phyloP scores from a whole-genome alignment of 2,888 invertebrate species.

The Deroplatys truncata region DNA sequence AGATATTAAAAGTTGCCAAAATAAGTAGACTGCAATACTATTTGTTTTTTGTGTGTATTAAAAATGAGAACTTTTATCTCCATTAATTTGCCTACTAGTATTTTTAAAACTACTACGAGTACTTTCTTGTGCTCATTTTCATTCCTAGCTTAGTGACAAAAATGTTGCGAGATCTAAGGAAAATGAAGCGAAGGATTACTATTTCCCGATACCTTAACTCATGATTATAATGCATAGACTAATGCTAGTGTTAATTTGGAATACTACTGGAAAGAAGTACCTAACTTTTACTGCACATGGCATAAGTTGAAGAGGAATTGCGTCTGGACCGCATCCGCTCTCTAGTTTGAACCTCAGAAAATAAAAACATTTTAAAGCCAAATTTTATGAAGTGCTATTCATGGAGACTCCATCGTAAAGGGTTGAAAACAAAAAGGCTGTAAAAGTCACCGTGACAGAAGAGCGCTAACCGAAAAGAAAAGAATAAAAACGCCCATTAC shows the following conservation, averaged over 20 bases:
- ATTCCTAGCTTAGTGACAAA: no score
- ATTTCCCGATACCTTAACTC: no score
- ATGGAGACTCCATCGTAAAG: neutral
- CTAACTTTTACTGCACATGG: neutral
- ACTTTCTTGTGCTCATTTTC: no score
- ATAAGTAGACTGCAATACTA: no score
- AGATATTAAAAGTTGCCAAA: no score
- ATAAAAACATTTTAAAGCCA: neutral
- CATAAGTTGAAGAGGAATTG: neutral
- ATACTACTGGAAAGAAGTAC: neutral
- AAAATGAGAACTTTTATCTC: no score
- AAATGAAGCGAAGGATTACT: no score
- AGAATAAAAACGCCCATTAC: neutral
- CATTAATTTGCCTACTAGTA: no score
- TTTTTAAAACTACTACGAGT: no score
- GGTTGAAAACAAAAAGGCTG: neutral
- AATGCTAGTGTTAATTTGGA: neutral
- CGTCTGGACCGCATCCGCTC: neutral
- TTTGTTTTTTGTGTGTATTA: no score
- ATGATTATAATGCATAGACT: no score
- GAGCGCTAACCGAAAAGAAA: neutral
- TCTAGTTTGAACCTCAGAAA: neutral
- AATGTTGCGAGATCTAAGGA: no score
- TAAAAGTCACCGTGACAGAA: neutral
- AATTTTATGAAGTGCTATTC: slow-evolving; percentile 2